A percentile compares a stretch with the other conserved stretches of the same genome.
Conservation (phyloP, 2,797 vertebrate genomes). For the Pelodytes ibericus region DNA sequence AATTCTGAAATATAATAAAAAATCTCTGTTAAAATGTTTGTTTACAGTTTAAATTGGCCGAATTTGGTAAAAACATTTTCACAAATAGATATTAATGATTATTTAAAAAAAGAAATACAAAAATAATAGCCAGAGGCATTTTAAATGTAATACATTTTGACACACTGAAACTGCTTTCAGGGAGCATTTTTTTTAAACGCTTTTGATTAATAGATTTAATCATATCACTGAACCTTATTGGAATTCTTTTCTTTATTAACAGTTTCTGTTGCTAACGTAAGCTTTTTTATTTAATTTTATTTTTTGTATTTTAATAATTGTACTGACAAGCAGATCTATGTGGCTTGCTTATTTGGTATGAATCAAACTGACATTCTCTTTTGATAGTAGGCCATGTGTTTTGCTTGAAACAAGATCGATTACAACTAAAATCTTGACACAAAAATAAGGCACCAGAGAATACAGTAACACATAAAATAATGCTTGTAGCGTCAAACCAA, state of each 20-base stretch:
- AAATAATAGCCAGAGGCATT: constrained; percentile 15
- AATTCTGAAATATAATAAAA: no score
- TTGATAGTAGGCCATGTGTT: constrained; percentile 4
- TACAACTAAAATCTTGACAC: no score
- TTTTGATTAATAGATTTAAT: constrained; percentile 20
- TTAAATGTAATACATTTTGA: neutral
- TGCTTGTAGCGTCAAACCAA: no score
- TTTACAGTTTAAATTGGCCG: no score
- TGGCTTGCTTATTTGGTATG: neutral
- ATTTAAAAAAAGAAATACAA: neutral
- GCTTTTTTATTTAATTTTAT: neutral
- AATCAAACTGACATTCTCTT: neutral
- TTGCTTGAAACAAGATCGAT: neutral
- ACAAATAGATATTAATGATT: constrained; percentile 28
- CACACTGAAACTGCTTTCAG: neutral
- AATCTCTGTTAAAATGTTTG: no score
- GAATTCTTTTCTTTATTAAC: constrained; percentile 17
- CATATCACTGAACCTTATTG: constrained; percentile 4
- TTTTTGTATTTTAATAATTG: neutral
- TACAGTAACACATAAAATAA: no score
- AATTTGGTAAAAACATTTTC: neutral
- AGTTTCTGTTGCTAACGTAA: neutral
- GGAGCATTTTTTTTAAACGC: neutral
- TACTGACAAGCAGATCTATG: neutral
- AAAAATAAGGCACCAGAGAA: no score